Evolutionary conservation across 2,113 vertebrate species (phyloP).

Genomic region (Aramus guarauna): DNA sequence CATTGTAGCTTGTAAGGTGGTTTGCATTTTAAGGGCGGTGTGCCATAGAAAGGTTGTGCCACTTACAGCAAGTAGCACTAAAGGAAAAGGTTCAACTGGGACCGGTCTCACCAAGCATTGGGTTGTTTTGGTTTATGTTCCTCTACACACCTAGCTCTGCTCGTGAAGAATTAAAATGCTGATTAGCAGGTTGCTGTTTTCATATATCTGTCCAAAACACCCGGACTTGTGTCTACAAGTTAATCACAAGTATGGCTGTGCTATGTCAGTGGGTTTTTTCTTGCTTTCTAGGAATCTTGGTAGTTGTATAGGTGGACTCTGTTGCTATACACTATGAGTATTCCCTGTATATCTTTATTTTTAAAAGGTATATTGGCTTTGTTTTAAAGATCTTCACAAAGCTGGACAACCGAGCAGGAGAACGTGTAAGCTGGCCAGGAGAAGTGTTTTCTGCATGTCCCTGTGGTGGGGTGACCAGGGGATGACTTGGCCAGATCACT

Average conservation of each 20-base stretch:
- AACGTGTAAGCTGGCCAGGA: not conserved
- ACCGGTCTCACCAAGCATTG: not conserved
- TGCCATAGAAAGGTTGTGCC: not conserved
- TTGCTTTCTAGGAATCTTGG: not conserved
- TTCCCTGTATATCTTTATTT: not conserved
- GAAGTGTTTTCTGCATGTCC: not conserved
- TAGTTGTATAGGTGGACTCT: not conserved
- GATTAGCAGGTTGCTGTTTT: not conserved
- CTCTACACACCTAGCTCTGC: not conserved
- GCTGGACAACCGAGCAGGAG: not conserved
- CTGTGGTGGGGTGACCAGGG: not conserved
- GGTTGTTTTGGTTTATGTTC: not conserved
- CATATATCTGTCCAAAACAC: not conserved
- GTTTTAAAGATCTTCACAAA: not conserved
- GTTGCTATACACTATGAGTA: not conserved
- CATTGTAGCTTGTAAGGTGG: not conserved
- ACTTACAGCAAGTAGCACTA: not conserved
- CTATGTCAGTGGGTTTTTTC: not conserved
- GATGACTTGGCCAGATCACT: rapidly evolving
- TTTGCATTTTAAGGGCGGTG: not conserved
- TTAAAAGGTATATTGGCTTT: not conserved
- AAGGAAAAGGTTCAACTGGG: not conserved
- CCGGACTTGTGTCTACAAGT: not conserved
- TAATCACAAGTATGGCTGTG: not conserved
- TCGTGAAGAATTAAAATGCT: not conserved